phyloP scores from a whole-genome alignment of 2,888 invertebrate genomes.

The Baronia brevicornis region DNA sequence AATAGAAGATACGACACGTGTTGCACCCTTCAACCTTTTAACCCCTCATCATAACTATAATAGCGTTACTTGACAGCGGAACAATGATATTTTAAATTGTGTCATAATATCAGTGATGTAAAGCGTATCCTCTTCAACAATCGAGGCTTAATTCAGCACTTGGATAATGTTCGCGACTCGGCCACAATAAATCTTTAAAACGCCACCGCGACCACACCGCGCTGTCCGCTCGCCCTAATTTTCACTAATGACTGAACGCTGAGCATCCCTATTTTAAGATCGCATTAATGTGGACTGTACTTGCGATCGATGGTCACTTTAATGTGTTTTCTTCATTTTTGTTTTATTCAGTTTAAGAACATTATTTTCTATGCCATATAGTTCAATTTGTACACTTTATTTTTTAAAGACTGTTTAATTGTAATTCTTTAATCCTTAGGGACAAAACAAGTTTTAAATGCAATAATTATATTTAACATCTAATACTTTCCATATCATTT shows the following conservation, averaged over 20 bases:
- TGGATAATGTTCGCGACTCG: slow-evolving; percentile 33
- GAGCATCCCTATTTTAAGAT: slow-evolving; percentile 38
- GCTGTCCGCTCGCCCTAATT: slow-evolving; percentile 45
- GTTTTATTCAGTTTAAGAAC: slow-evolving; percentile 3
- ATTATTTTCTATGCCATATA: too few species aligned
- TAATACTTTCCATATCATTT: too few species aligned
- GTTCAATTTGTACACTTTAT: too few species aligned
- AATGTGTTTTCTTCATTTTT: slow-evolving; percentile 13
- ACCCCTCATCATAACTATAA: slow-evolving; percentile 49
- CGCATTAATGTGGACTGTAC: slow-evolving; percentile 22
- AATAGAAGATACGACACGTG: slow-evolving; percentile 41
- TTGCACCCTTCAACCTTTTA: slow-evolving; percentile 56
- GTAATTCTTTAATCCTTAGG: too few species aligned
- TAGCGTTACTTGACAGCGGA: slow-evolving; percentile 28
- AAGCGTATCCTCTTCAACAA: slow-evolving; percentile 33
- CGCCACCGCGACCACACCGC: slow-evolving; percentile 28
- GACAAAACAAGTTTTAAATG: too few species aligned
- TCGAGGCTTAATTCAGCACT: slow-evolving; percentile 41
- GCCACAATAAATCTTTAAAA: slow-evolving; percentile 47
- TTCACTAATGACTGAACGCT: slow-evolving; percentile 44
- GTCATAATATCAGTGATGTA: slow-evolving; percentile 40
- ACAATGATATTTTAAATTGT: slow-evolving; percentile 69
- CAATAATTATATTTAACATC: too few species aligned
- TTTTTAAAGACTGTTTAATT: too few species aligned
- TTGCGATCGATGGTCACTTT: slow-evolving; percentile 23